These are phyloP conservation scores for Grus americana DNA, from an alignment of 2,113 vertebrate species.

Conservation along the genomic window DNA sequence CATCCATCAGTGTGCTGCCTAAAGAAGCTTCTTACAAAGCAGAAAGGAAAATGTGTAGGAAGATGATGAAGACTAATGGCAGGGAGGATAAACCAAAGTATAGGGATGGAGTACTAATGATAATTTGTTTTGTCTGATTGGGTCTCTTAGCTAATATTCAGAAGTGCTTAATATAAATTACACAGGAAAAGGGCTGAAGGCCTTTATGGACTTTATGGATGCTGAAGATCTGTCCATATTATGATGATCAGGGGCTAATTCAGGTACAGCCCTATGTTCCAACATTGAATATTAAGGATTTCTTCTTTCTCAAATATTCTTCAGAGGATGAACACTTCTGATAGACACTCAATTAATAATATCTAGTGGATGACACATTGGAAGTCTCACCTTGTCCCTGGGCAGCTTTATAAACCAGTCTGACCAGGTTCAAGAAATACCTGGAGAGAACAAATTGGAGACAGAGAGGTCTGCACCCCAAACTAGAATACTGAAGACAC, in stretches of 20 bases:
- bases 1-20: not conserved
- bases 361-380: not conserved
- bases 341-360: not conserved
- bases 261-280: not conserved
- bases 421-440: not conserved
- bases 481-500: not conserved
- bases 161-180: not conserved
- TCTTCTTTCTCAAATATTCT: not conserved
- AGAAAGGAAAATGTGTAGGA: not conserved
- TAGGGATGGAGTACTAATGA: not conserved
- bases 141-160: not conserved
- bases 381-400: not conserved
- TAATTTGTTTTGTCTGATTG: not conserved
- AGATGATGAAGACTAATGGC: not conserved
- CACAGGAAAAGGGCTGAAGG: not conserved
- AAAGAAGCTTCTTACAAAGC: not conserved
- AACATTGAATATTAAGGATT: not conserved
- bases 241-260: not conserved
- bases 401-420: not conserved
- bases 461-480: not conserved
- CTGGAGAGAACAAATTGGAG: not conserved
- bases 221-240: not conserved
- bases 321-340: not conserved
- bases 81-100: not conserved
- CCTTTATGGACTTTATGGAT: not conserved